Percentiles rank a stretch among this genome's conserved stretches.
Evolutionary conservation across 2,888 invertebrate genomes (phyloP).

Genomic region (Acleris cristana): DNA sequence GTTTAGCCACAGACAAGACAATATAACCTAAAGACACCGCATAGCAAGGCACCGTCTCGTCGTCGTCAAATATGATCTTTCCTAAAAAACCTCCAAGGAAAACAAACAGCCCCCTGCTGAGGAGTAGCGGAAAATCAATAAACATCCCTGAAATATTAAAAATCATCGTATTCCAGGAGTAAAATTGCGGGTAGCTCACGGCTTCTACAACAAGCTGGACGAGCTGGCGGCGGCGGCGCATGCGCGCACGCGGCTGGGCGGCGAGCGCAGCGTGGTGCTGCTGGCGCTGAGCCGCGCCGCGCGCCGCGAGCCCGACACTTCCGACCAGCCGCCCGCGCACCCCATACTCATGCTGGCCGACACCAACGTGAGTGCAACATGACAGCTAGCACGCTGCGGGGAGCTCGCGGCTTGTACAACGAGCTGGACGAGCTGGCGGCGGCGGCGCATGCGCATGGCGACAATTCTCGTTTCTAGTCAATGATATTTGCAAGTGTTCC

Average conservation of each 20-base stretch:
- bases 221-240: conserved; percentile 72
- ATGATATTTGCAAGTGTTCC: too few species aligned
- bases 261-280: conserved; percentile 84
- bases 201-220: conserved; percentile 84
- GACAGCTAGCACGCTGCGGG: conserved; percentile 56
- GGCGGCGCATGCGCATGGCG: conserved; percentile 61
- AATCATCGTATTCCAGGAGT: conserved; percentile 69
- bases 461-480: too few species aligned
- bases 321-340: conserved; percentile 80
- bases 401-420: conserved; percentile 83
- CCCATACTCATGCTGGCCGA: conserved; percentile 87
- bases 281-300: conserved; percentile 85
- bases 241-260: conserved; percentile 76
- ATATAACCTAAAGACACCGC: too few species aligned
- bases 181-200: conserved; percentile 81
- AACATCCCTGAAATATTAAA: background rate
- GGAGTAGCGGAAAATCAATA: too few species aligned
- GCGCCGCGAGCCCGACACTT: conserved; percentile 80
- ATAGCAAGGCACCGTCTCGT: too few species aligned
- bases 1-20: too few species aligned
- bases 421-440: conserved; percentile 79
- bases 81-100: too few species aligned
- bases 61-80: too few species aligned
- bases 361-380: conserved; percentile 73
- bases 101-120: too few species aligned